Percentiles rank a stretch among this genome's conserved stretches.
Evolutionary conservation across 1,140 invertebrate species (phyloP).

Genomic region (Pissodes strobi): DNA sequence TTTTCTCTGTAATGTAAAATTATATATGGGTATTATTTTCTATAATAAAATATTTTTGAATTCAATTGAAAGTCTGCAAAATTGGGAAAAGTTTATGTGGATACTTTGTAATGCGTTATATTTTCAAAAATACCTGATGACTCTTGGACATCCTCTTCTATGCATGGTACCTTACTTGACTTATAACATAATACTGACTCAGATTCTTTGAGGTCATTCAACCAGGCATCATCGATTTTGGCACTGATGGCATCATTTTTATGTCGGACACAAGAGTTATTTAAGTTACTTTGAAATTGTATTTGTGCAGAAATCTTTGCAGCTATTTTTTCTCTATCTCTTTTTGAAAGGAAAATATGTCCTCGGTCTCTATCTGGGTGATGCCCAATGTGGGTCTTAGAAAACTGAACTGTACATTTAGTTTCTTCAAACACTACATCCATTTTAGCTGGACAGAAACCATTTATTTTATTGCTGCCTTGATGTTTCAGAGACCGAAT

Average conservation of each 20-base stretch:
- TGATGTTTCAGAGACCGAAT: conserved; percentile 1
- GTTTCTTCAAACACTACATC: not conserved
- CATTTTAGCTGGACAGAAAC: not conserved
- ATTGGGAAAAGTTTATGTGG: too few species aligned
- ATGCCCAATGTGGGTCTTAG: not conserved
- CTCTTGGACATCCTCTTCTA: too few species aligned
- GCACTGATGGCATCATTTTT: conserved; percentile 1
- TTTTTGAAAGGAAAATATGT: not conserved
- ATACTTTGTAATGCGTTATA: too few species aligned
- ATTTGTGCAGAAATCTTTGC: not conserved
- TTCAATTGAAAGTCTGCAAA: too few species aligned
- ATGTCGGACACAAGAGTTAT: not conserved
- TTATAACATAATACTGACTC: conserved; percentile 2
- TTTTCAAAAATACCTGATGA: too few species aligned
- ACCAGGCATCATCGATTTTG: not conserved
- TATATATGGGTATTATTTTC: too few species aligned
- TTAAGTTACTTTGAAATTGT: not conserved
- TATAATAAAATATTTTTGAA: too few species aligned
- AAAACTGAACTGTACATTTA: not conserved
- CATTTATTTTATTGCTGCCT: not conserved
- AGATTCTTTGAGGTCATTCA: not conserved
- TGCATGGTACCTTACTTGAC: too few species aligned
- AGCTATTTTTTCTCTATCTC: not conserved
- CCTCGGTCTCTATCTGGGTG: not conserved
- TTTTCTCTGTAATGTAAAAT: too few species aligned